Evolutionary conservation across 92 coral and sea anemone species (phyloP), one percentile per base, ranked within the genome.

Genomic region (Phymanthus crucifer): DNA sequence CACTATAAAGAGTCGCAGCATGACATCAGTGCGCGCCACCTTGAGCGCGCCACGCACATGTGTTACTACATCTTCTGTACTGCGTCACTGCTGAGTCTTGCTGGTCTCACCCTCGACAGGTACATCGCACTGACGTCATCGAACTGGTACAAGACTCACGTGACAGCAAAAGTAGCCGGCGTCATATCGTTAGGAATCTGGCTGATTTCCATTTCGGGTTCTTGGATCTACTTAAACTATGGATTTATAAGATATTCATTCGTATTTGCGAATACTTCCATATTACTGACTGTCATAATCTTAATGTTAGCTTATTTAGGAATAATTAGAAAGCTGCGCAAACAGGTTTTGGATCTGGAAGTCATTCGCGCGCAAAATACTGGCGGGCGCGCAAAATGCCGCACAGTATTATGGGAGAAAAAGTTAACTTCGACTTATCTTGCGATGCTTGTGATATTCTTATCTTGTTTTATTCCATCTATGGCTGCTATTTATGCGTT

Each of bases 121-220:
- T 89, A 85, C 72, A 6, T 89, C 36, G 93, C 90, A 9, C 84
- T 89, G 18, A 72, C 83, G 32, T 86, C 90, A n/a, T 89, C 87
- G 0, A n/a, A 82, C 40, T 82, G 83, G 83, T 89, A 86, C 38
- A 70, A 83, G 52, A 68, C 58, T 47, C 79, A 86, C 40, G 83
- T 83, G 67, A 89, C 84, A 43, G 71, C 73, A 16, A 76, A 80
- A 34, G 75, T 87, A 17, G 83, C 87, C 5, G 70, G 75, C 3
- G 18, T 79, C 0, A 72, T 84, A 29, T 81, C 81, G 24, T 36
- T 69, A 18, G 37, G 66, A 18, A 87, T 79, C 36, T 89, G 93
- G 93, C 17, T 86, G 13, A 78, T 86, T 72, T 86, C 93, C 4
- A 27, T 89, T 7, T 71, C 88, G 57, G 8, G 69, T 11, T 86